phyloP scores from a whole-genome alignment of 1,140 invertebrate species.

The Microplitis demolitor region DNA sequence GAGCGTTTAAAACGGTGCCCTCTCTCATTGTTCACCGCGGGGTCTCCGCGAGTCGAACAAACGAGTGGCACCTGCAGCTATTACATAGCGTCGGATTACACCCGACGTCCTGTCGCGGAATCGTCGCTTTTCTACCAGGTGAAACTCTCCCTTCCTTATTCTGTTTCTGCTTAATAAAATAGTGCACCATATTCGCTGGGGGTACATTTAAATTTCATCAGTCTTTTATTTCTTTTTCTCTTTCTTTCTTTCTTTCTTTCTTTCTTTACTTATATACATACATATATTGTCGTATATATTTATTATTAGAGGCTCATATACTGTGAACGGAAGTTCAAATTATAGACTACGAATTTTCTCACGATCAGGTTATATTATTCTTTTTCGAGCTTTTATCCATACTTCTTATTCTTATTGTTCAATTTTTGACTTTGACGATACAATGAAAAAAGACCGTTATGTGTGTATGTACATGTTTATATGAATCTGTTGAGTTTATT shows the following conservation, averaged over 20 bases:
- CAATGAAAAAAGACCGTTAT: background rate
- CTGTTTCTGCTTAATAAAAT: conserved; percentile 30
- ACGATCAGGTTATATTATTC: conserved; percentile 41
- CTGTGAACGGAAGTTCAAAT: conserved; percentile 57
- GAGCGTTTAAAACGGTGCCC: conserved; percentile 30
- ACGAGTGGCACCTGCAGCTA: conserved; percentile 44
- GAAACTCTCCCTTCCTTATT: conserved; percentile 10
- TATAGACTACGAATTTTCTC: conserved; percentile 51
- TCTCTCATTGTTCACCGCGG: conserved; percentile 18
- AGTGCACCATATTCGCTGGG: conserved; percentile 41
- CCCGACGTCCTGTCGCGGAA: conserved; percentile 25
- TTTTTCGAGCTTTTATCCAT: background rate
- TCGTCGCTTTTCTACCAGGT: conserved; percentile 13
- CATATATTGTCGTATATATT: conserved; percentile 19
- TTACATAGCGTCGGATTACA: conserved; percentile 45
- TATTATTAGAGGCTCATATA: conserved; percentile 27
- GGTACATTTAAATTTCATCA: conserved; percentile 5
- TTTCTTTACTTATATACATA: background rate
- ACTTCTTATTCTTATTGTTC: background rate
- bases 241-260: background rate
- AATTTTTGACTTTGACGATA: background rate
- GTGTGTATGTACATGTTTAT: too few relatives aligned
- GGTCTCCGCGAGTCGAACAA: conserved; percentile 28
- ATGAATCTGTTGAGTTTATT: too few relatives aligned
- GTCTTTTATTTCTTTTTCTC: background rate